Evolutionary conservation across 2,888 invertebrate species (phyloP).

Genomic region (Harpagoxenus sublaevis): DNA sequence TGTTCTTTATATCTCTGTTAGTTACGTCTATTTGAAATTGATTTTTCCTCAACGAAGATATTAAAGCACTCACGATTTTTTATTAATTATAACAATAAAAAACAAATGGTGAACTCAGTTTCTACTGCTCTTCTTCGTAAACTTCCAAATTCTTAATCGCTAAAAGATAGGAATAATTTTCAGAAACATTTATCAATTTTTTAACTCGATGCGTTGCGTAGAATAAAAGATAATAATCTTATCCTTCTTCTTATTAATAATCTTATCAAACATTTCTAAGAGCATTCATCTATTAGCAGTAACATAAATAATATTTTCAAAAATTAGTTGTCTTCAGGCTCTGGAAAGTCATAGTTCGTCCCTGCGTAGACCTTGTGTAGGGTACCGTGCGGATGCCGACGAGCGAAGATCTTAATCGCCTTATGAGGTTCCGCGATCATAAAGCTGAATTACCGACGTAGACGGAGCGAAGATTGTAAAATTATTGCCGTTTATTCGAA

Average conservation of each 20-base stretch:
- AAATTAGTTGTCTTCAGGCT: slow-evolving; percentile 18
- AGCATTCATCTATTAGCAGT: not conserved
- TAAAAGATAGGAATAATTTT: not conserved
- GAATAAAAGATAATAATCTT: not conserved
- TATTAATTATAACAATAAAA: not conserved
- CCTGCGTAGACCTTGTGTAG: slow-evolving; percentile 22
- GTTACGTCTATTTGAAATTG: not conserved
- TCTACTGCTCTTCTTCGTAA: not conserved
- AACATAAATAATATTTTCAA: not conserved
- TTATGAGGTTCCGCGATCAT: slow-evolving; percentile 48
- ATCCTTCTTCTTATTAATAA: not conserved
- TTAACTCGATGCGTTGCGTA: not conserved
- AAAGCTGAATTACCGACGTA: slow-evolving; percentile 47
- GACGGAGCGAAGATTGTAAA: slow-evolving; percentile 43
- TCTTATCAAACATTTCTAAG: not conserved
- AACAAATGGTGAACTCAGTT: not conserved
- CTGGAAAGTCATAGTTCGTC: slow-evolving; percentile 9
- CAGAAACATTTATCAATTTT: not conserved
- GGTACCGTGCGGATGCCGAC: slow-evolving; percentile 26
- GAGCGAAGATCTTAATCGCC: slow-evolving; percentile 50
- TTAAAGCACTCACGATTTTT: not conserved
- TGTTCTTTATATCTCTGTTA: not conserved
- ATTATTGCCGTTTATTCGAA: slow-evolving; percentile 54
- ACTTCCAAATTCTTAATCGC: not conserved
- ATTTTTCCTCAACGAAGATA: not conserved